A percentile compares a stretch with the other conserved stretches of the same genome.
Conservation (phyloP, 1,140 invertebrate genomes). For the Apis cerana region DNA sequence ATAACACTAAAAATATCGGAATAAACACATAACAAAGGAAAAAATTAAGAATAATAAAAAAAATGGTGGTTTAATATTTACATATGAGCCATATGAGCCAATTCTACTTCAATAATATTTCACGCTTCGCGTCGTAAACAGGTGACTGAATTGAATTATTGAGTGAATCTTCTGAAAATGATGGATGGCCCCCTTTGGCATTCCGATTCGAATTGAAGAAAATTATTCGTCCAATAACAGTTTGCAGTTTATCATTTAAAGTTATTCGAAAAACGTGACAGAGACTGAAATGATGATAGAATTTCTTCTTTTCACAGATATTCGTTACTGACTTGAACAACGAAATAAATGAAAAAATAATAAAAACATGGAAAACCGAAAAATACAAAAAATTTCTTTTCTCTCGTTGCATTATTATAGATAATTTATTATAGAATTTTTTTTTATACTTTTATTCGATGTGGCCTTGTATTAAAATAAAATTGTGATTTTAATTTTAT, state of each 20-base stretch:
- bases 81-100: neutral
- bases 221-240: neutral
- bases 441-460: too few relatives aligned
- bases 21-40: too few relatives aligned
- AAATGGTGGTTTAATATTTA: neutral
- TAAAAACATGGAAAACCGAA: neutral
- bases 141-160: neutral
- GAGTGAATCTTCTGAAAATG: neutral
- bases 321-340: conserved; percentile 7
- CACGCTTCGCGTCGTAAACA: neutral
- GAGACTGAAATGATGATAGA: neutral
- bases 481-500: too few relatives aligned
- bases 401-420: neutral
- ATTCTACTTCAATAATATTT: neutral
- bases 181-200: neutral
- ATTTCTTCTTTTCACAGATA: neutral
- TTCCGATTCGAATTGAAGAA: neutral
- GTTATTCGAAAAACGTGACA: neutral
- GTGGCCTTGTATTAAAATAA: too few relatives aligned
- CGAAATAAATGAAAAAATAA: neutral
- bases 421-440: too few relatives aligned
- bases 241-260: too few relatives aligned
- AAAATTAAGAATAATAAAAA: too few relatives aligned
- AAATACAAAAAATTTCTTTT: neutral
- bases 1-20: too few relatives aligned